Evolutionary conservation across 1,140 invertebrate genomes (phyloP).

Genomic region (Cryptotermes secundus): DNA sequence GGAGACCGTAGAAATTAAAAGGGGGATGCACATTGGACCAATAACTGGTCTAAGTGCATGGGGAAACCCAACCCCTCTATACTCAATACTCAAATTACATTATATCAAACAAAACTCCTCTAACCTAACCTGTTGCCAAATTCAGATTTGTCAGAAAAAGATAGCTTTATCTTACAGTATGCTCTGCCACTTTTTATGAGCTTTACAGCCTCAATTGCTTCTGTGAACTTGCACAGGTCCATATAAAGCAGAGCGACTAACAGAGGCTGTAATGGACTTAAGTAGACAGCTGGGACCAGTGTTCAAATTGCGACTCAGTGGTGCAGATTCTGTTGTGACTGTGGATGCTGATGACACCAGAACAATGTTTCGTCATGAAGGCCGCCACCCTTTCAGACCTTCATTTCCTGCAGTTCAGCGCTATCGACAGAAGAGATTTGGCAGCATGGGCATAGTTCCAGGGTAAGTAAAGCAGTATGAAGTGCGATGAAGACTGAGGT

Average conservation of each 20-base stretch:
- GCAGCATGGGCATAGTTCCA: constrained; percentile 46
- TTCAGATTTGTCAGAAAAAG: no score
- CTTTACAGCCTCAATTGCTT: no score
- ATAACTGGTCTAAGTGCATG: no score
- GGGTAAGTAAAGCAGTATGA: constrained; percentile 37
- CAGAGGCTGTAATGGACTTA: constrained; percentile 46
- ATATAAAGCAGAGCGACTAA: constrained; percentile 43
- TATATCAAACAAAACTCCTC: no score
- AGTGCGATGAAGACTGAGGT: neutral
- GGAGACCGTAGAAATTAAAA: no score
- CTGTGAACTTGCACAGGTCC: constrained; percentile 39
- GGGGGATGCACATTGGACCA: no score
- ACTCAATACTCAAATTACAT: no score
- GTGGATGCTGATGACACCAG: constrained; percentile 44
- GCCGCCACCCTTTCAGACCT: constrained; percentile 43
- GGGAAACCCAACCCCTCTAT: no score
- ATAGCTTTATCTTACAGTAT: no score
- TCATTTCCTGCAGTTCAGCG: constrained; percentile 45
- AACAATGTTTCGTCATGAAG: constrained; percentile 46
- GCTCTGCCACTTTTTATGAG: no score
- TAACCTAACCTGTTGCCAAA: no score
- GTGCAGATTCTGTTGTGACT: constrained; percentile 43
- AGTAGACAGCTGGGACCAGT: constrained; percentile 44
- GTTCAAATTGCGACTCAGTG: constrained; percentile 45
- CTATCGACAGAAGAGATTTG: constrained; percentile 42